Evolutionary conservation across 2,888 invertebrate genomes (phyloP).

Genomic region (Margaritifera margaritifera): DNA sequence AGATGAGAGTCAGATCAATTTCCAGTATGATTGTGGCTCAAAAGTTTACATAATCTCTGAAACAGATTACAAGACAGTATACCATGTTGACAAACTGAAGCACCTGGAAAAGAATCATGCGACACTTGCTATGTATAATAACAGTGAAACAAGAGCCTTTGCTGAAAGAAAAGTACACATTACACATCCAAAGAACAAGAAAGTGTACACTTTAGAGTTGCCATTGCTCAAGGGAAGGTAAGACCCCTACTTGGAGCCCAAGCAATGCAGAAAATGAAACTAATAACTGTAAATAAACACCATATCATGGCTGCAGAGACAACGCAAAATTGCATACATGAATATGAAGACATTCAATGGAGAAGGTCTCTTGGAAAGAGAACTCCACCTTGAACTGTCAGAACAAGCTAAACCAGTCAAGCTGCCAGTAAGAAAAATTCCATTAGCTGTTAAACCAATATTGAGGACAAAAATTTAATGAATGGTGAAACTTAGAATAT

Average conservation of each 20-base stretch:
- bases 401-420: no score
- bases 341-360: constrained; percentile 16
- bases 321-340: neutral
- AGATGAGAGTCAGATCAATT: neutral
- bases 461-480: no score
- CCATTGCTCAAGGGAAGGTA: constrained; percentile 8
- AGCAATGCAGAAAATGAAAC: constrained; percentile 13
- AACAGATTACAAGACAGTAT: constrained; percentile 4
- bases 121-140: constrained; percentile 17
- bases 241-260: constrained; percentile 14
- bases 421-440: no score
- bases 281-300: constrained; percentile 14
- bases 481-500: no score
- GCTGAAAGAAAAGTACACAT: constrained; percentile 5
- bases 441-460: no score
- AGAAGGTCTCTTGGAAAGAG: constrained; percentile 14
- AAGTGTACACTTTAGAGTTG: constrained; percentile 20
- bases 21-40: constrained; percentile 7
- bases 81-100: neutral
- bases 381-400: no score
- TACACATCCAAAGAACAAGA: constrained; percentile 11
- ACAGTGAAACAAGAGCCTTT: constrained; percentile 13
- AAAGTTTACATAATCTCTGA: constrained; percentile 14
- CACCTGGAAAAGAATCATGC: constrained; percentile 4
- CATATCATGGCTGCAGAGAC: neutral